Evolutionary conservation across 2,888 invertebrate species (phyloP).

Genomic region (Saturnia japonica): DNA sequence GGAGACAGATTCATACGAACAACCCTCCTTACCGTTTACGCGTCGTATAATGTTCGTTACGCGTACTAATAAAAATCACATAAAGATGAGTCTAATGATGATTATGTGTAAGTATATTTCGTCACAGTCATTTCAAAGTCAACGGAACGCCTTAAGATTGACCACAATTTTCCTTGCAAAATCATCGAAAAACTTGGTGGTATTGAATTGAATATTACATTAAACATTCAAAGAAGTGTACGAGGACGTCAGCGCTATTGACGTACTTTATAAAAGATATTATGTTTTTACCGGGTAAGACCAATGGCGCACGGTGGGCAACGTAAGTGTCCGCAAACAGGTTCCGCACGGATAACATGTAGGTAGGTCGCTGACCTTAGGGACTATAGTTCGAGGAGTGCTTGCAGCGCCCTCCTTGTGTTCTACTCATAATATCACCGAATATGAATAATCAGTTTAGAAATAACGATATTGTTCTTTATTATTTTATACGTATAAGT

Average conservation of each 20-base stretch:
- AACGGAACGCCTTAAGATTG: no score
- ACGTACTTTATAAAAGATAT: constrained; percentile 15
- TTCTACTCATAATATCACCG: neutral
- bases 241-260: neutral
- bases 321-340: constrained; percentile 71
- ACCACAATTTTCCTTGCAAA: no score
- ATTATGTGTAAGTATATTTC: no score
- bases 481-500: neutral
- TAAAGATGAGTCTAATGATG: no score
- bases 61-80: no score
- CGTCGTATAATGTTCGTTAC: no score
- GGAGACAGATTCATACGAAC: no score
- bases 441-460: neutral
- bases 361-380: constrained; percentile 68
- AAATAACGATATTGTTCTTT: neutral
- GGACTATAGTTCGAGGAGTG: constrained; percentile 60
- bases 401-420: constrained; percentile 37
- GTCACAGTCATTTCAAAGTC: no score
- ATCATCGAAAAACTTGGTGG: no score
- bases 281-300: constrained; percentile 21
- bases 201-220: neutral
- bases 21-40: no score
- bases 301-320: constrained; percentile 36
- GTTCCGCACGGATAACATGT: constrained; percentile 73
- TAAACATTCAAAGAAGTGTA: neutral